These are phyloP conservation scores for Sakesphorus luctuosus DNA, from an alignment of 2,113 vertebrate species.

Conservation along the genomic window DNA sequence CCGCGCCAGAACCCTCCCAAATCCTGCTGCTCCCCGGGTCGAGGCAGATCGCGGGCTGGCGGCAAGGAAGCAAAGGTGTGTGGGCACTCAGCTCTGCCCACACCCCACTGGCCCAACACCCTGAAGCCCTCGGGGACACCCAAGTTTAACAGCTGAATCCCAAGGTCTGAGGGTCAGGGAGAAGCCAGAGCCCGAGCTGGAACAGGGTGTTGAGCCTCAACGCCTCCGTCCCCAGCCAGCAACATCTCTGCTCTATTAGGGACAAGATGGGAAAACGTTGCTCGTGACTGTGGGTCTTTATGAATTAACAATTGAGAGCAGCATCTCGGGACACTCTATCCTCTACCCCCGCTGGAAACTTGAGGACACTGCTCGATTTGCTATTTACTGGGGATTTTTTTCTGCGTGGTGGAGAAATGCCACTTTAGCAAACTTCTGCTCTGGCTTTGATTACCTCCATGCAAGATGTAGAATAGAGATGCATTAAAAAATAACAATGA, in stretches of 20 bases:
- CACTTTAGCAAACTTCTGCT: conserved; percentile 41
- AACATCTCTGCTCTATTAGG: not conserved
- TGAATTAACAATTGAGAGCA: conserved; percentile 36
- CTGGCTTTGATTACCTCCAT: not conserved
- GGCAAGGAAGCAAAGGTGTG: too few species aligned
- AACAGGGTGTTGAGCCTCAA: not conserved
- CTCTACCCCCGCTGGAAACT: conserved; percentile 30
- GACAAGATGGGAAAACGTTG: not conserved
- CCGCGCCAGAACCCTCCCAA: not conserved
- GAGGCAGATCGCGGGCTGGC: not conserved
- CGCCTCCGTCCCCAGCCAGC: not conserved
- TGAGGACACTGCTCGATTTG: conserved; percentile 40
- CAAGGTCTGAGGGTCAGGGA: not conserved
- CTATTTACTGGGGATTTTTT: not conserved
- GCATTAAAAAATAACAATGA: not conserved
- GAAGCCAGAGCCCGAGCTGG: not conserved
- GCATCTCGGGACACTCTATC: not conserved
- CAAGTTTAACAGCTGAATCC: not conserved
- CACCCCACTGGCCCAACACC: not conserved
- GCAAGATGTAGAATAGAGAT: not conserved
- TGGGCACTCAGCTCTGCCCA: not conserved
- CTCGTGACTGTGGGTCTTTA: conserved; percentile 30
- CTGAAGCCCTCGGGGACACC: not conserved
- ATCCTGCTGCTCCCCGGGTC: not conserved
- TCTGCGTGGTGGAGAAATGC: not conserved